Percentiles rank a stretch among this genome's conserved stretches.
These are phyloP conservation scores for Enchytraeus crypticus DNA, from an alignment of 2,888 invertebrate genomes.

Conservation along the genomic window DNA sequence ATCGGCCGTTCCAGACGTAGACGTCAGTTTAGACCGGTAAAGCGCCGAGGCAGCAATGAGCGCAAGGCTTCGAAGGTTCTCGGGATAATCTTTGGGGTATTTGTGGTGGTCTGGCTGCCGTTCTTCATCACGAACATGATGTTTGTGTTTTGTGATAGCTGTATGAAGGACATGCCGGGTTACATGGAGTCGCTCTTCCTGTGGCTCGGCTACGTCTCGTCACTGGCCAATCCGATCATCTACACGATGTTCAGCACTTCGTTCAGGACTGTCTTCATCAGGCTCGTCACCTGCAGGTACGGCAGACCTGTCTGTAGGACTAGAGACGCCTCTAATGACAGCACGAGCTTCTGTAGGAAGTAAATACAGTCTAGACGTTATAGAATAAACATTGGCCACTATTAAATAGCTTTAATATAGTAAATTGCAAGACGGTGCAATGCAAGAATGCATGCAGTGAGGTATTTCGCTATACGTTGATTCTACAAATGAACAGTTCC, in stretches of 20 bases:
- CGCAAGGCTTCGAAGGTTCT: conserved; percentile 46
- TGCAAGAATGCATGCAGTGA: too few species aligned
- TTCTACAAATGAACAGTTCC: too few species aligned
- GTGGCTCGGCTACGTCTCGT: conserved; percentile 47
- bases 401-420: too few species aligned
- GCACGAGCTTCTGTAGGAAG: too few species aligned
- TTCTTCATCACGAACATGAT: conserved; percentile 44
- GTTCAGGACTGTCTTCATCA: conserved; percentile 41
- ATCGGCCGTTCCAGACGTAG: too few species aligned
- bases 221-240: conserved; percentile 47
- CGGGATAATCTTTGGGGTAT: conserved; percentile 47
- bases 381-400: too few species aligned
- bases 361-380: too few species aligned
- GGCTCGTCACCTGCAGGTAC: conserved; percentile 35
- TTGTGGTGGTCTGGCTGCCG: conserved; percentile 46
- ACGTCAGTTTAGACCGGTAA: conserved; percentile 9
- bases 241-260: conserved; percentile 48
- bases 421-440: too few species aligned
- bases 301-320: too few species aligned
- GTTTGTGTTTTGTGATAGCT: conserved; percentile 35
- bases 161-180: conserved; percentile 32
- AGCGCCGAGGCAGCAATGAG: conserved; percentile 34
- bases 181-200: conserved; percentile 40
- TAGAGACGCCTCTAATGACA: too few species aligned
- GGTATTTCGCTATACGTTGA: too few species aligned